Evolutionary conservation across 2,888 invertebrate genomes (phyloP).

Genomic region (Melanchra persicariae): DNA sequence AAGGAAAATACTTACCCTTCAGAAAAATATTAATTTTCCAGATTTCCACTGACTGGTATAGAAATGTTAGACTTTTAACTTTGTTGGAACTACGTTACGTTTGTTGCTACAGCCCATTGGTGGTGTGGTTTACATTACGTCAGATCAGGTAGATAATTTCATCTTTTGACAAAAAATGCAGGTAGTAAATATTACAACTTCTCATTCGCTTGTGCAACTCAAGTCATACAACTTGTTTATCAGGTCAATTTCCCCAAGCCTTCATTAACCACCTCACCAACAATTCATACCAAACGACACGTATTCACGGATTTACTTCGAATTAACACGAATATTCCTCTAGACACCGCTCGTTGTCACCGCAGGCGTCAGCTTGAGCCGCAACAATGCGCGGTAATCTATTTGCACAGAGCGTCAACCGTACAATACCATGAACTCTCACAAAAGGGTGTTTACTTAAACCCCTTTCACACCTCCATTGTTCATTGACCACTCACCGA

Average conservation of each 20-base stretch:
- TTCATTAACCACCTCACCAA: slow-evolving; percentile 9
- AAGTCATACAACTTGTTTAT: background rate
- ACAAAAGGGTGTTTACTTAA: slow-evolving; percentile 90
- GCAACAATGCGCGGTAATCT: slow-evolving; percentile 87
- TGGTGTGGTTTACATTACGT: background rate
- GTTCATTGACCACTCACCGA: slow-evolving; percentile 76
- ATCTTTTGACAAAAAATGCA: background rate
- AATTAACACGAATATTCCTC: slow-evolving; percentile 54
- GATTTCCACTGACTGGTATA: background rate
- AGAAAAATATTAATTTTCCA: background rate
- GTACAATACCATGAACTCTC: slow-evolving; percentile 83
- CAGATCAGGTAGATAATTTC: background rate
- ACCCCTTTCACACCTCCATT: slow-evolving; percentile 90
- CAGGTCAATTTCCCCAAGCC: background rate
- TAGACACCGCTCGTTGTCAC: slow-evolving; percentile 54
- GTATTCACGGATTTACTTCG: slow-evolving; percentile 34
- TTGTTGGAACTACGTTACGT: no score
- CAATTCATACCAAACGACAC: slow-evolving; percentile 23
- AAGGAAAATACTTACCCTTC: background rate
- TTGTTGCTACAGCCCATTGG: background rate
- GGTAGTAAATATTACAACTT: background rate
- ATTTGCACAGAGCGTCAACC: slow-evolving; percentile 86
- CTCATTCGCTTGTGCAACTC: background rate
- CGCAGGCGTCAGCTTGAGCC: slow-evolving; percentile 70
- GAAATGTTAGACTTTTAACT: no score